Base-by-base conservation (phyloP, 2,113 vertebrate species). In the Todiramphus chloris region DNA sequence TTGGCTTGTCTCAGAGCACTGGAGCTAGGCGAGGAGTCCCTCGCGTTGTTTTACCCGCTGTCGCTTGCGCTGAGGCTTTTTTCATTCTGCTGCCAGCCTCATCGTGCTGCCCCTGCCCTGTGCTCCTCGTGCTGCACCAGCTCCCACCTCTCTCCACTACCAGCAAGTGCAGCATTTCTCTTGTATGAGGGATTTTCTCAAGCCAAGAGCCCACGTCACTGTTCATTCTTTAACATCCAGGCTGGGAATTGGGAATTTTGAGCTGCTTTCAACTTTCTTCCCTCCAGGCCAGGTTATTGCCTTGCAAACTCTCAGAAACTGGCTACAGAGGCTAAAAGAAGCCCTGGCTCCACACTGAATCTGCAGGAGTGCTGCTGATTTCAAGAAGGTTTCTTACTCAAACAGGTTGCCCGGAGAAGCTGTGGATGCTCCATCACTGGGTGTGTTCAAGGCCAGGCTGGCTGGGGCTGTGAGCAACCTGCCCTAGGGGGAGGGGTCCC, bases 31-130 rank as follows among this genome's bases (percentile, higher is more conserved):
- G 8, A 56, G 46, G 53, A 43, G 17, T 6, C 35, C 51, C 35
- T 70, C 11, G 0, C 1, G 25, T 18, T 67, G 56, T 67, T 82
- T 28, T 70, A 69, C 60, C 83, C 35, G 1, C 1, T 25, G 16
- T 39, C 11, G 3, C 46, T 37, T 7, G 10, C 37, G 14, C 9
- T 6, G 68, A 70, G 35, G 60, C 7, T 5, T 48, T 51, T 83
- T 51, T 39, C 39, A 2, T 33, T 17, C 43, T 21, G 2, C 12
- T 31, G 18, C 16, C 25, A 1, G 4, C 41, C 3, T 27, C 13
- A 0, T 18, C 8, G 1, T 44, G 27, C 56, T 31, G 17, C 12
- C 24, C 35, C 50, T 19, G 2, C 8, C 4, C 3, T 1, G 13
- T 13, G 53, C 37, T 84, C 46, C 51, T 24, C 25, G 5, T n/a